Evolutionary conservation across 2,888 invertebrate genomes (phyloP), one percentile per base, ranked within the genome.

Genomic region (Sesia bembeciformis): DNA sequence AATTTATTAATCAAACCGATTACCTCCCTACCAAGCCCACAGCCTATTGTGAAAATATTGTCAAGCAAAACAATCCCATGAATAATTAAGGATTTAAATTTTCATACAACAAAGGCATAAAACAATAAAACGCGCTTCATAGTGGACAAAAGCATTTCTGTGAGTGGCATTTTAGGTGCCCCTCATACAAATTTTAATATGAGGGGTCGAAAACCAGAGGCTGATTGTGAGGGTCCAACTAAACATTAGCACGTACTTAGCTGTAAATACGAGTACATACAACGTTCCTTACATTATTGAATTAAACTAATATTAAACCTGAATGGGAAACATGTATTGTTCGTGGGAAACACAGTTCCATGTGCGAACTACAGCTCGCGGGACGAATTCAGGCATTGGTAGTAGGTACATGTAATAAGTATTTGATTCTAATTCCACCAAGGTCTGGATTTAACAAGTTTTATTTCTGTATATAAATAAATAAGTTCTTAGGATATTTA

Each of bases 1-100:
- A 89, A 89, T 89, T 88, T 89, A 89, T 89, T 89, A 88, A 88
- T 89, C 89, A 89, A 84, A 85, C 79, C 87, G 86, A 89, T 89
- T 89, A 86, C 88, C 83, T 78, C 85, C 83, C 88, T 53, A 5
- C 42, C 70, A 77, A 73, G 80, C 76, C 78, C 81, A 78, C 67
- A 76, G 79, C 72, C 86, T 85, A 86, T 89, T 89, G 87, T 88
- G 88, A 84, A 89, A 89, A 88, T 89, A 89, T 85, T 86, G 84
- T 82, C 79, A 72, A 71, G 73, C 79, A 76, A 81, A 86, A 89
- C 88, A 89, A 85, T 89, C 84, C 87, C 82, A 81, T 88, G 88
- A 89, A 89, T 89, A 88, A 89, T 89, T 87, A 87, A 81, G 87
- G 88, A 87, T 86, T 89, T 86, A 87, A 85, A 87, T 86, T 85